A percentile compares a stretch with the other conserved stretches of the same genome.
phyloP scores from a whole-genome alignment of 2,888 invertebrate species.

The Diogma glabrata region DNA sequence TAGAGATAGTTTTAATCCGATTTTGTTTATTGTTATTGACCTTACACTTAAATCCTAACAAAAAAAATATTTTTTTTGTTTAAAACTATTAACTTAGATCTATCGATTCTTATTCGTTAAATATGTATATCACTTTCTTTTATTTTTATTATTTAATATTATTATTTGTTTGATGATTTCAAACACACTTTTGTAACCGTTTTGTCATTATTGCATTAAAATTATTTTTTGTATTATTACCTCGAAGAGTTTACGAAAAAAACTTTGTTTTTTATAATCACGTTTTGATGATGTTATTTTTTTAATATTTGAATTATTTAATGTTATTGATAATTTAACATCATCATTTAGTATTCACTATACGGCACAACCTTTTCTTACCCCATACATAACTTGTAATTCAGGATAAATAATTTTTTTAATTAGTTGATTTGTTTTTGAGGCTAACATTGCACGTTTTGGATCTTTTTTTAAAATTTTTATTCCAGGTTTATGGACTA shows the following conservation, averaged over 20 bases:
- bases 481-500: slow-evolving; percentile 86
- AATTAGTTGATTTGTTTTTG: slow-evolving; percentile 65
- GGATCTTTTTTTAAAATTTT: slow-evolving; percentile 71
- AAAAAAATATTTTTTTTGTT: too few species aligned
- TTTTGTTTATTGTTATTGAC: too few species aligned
- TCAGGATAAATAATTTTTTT: slow-evolving; percentile 73
- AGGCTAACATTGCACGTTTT: slow-evolving; percentile 61
- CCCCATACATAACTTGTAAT: slow-evolving; percentile 72
- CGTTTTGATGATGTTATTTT: too few species aligned
- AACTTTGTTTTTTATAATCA: slow-evolving; percentile 7
- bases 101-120: too few species aligned
- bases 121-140: too few species aligned
- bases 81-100: too few species aligned
- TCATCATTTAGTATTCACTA: slow-evolving; percentile 34
- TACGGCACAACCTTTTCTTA: slow-evolving; percentile 67
- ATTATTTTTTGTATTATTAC: slow-evolving; percentile 2
- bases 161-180: too few species aligned
- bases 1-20: too few species aligned
- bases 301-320: slow-evolving; percentile 1
- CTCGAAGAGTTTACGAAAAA: slow-evolving; percentile 7
- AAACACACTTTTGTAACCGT: too few species aligned
- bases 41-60: too few species aligned
- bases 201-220: slow-evolving; percentile 9
- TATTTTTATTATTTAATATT: too few species aligned
- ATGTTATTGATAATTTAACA: background rate